Evolutionary conservation across 2,797 vertebrate genomes (phyloP), one percentile per base, ranked within the genome.

Genomic region (Odontamblyopus lacepedii): DNA sequence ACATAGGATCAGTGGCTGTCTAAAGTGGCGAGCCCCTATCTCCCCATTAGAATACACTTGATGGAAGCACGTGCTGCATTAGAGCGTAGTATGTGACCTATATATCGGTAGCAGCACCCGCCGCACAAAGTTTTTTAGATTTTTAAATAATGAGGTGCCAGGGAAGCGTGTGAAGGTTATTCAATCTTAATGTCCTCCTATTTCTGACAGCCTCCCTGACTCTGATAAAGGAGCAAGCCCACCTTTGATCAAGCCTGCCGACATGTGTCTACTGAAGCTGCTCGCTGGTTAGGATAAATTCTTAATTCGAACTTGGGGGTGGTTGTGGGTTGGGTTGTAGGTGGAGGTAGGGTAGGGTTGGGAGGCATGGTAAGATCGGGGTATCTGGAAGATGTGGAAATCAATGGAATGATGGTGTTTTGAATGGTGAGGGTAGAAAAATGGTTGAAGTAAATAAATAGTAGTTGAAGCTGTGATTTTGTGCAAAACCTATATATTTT

Each of bases 171-270:
- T 92, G 93, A 94, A 93, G 92, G 93, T 94, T 93, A 93, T 93
- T 93, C 92, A 94, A 93, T 94, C 92, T 94, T 94, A 94, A 94
- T 94, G 92, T 93, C 91, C 91, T 90, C 90, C 87, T 87, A 87
- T 93, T 93, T 91, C 92, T 93, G 92, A 92, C 91, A 89, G 91
- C 87, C 90, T 90, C 89, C 78, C 90, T 88, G 88, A 88, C 91
- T 92, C 90, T 91, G 91, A 92, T 93, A 93, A 93, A 92, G 90
- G 85, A 92, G 90, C 78, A 67, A 29, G 32, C 85, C 83, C 89
- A 94, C 92, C 93, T 94, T 94, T 94, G 93, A 94, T 94, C 93
- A 94, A 82, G 87, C 90, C 83, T 32, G 86, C 83, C 90, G 87
- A 93, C 92, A 94, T 87, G 90, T 94, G 92, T 93, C 91, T 87